Base-by-base conservation (phyloP, 2,797 vertebrate genomes). In the Sebastiscus albofasciatus region DNA sequence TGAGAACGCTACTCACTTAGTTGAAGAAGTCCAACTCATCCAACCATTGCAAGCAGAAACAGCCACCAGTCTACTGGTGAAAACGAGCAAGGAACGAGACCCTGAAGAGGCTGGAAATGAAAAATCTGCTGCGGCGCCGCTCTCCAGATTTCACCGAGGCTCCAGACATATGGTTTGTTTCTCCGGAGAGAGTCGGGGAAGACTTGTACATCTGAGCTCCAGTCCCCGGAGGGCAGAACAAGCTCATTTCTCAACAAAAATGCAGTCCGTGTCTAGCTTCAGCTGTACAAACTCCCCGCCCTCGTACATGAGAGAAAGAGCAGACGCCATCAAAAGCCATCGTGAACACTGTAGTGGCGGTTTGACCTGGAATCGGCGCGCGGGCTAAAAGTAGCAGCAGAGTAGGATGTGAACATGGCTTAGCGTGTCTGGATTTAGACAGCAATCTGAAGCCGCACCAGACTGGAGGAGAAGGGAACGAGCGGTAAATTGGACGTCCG, bases 341-440 rank as follows among this genome's bases (percentile, higher is more conserved):
- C 10, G 20, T 31, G 54, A 80, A 75, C 22, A 26, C 69, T 55
- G 66, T 29, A 29, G 80, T 80, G 80, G 72, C 34, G 31, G 77
- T 88, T 81, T 89, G 91, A 92, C 93, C 87, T 84, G 93, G 78
- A 91, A 91, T 91, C 76, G 24, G 79, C 4, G 7, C 2, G 2
- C 3, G 4, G 75, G 89, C 90, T 93, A 91, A 93, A 94, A 90
- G 92, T 77, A 89, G 88, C 77, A 84, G 68, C 81, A 8, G 73
- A 81, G 84, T 34, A 59, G 83, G 86, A 89, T 66, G 90, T 85
- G 90, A 93, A 89, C 83, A 80, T 4, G 80, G 86, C 87, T 93
- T 82, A 90, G 84, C 29, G 81, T 36, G 81, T 87, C 90, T 92
- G 90, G 88, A 91, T 92, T 90, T 88, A 88, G 91, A 91, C 89